These are phyloP conservation scores for Marcusenius ussheri DNA, from an alignment of 2,113 vertebrate genomes.

Conservation along the genomic window DNA sequence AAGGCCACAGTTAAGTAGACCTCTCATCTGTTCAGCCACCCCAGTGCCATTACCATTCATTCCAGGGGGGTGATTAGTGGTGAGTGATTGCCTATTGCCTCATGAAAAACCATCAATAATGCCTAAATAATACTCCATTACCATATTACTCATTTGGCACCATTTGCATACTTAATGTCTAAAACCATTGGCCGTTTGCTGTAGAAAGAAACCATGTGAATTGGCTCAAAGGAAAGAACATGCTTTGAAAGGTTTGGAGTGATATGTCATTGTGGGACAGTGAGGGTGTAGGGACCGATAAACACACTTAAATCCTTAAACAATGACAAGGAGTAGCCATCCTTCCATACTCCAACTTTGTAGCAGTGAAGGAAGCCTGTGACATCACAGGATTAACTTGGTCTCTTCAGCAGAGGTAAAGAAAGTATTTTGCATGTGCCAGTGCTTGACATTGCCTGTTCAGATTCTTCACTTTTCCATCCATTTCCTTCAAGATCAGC, in stretches of 20 bases:
- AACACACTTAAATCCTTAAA: neutral
- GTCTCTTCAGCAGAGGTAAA: neutral
- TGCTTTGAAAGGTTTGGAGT: constrained; percentile 11
- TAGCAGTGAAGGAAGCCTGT: neutral
- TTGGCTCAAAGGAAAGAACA: neutral
- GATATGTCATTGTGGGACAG: constrained; percentile 29
- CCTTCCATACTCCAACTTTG: neutral
- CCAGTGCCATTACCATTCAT: constrained; percentile 50
- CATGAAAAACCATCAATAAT: constrained; percentile 41
- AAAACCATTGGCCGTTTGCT: constrained; percentile 24
- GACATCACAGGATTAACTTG: neutral
- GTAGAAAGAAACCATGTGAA: neutral
- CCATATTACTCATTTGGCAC: constrained; percentile 39
- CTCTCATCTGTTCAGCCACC: constrained; percentile 71
- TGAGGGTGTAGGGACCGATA: neutral
- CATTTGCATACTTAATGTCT: constrained; percentile 29
- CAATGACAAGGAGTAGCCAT: neutral
- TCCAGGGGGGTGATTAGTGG: constrained; percentile 38
- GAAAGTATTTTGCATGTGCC: neutral
- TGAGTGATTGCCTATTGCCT: constrained; percentile 45
- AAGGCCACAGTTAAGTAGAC: constrained; percentile 46
- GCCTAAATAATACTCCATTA: constrained; percentile 39
- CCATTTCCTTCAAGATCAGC: neutral
- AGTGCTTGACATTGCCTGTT: neutral
- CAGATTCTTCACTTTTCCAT: neutral